These are phyloP conservation scores for Phycodurus eques DNA, from an alignment of 2,113 vertebrate species.

Conservation along the genomic window DNA sequence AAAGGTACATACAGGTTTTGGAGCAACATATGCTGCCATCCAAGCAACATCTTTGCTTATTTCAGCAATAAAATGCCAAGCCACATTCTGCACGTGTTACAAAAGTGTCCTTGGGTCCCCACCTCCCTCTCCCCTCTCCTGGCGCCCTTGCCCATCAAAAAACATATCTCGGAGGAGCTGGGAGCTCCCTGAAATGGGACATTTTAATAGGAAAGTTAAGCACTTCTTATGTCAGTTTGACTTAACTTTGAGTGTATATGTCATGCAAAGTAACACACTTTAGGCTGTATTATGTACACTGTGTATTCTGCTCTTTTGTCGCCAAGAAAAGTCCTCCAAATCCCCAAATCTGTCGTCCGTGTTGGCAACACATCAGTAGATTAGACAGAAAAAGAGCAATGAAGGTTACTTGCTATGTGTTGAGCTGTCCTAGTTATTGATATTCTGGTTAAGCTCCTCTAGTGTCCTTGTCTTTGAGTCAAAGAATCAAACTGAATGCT, in stretches of 20 bases:
- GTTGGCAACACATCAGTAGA: slow-evolving; percentile 27
- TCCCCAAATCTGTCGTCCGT: slow-evolving; percentile 8
- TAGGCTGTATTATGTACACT: background rate
- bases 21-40: too few species aligned
- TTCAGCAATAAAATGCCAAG: too few species aligned
- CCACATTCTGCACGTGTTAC: too few species aligned
- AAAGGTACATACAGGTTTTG: too few species aligned
- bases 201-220: background rate
- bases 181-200: background rate
- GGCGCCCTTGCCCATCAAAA: too few species aligned
- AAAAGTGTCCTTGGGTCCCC: too few species aligned
- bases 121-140: too few species aligned
- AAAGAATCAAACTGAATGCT: background rate
- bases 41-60: too few species aligned
- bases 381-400: background rate
- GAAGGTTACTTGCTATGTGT: slow-evolving; percentile 1
- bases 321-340: slow-evolving; percentile 7
- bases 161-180: background rate
- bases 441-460: slow-evolving; percentile 3
- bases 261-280: background rate
- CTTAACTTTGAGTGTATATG: background rate
- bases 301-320: background rate
- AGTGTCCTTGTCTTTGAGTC: slow-evolving; percentile 1
- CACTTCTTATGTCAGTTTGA: background rate
- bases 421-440: slow-evolving; percentile 15